A percentile compares a stretch with the other conserved stretches of the same genome.
phyloP scores from a whole-genome alignment of 2,113 vertebrate species.

The Toxotes chatareus region DNA sequence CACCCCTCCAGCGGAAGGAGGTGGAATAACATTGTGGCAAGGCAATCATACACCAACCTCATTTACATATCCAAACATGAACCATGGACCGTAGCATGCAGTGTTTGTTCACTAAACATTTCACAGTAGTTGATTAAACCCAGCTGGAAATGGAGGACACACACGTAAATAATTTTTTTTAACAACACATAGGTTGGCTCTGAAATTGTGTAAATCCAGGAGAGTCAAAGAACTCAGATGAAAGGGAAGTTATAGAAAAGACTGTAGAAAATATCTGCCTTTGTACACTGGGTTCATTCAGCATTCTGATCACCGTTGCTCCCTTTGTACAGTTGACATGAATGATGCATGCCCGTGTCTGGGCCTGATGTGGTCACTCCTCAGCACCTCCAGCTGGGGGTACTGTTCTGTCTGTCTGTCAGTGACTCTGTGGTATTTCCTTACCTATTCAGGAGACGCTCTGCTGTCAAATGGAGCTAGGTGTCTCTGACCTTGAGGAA shows the following conservation, averaged over 20 bases:
- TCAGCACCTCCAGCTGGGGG: constrained; percentile 55
- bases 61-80: constrained; percentile 80
- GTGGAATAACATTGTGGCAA: constrained; percentile 74
- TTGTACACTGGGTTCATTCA: constrained; percentile 7
- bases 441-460: constrained; percentile 38
- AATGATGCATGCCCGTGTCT: constrained; percentile 43
- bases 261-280: neutral
- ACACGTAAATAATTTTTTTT: neutral
- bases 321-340: constrained; percentile 22
- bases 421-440: constrained; percentile 21
- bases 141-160: constrained; percentile 20
- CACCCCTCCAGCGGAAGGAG: constrained; percentile 71
- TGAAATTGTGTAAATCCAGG: neutral
- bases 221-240: neutral
- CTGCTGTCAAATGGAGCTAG: constrained; percentile 49
- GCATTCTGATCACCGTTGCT: constrained; percentile 31
- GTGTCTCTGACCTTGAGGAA: constrained; percentile 62
- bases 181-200: neutral
- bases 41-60: constrained; percentile 72
- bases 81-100: constrained; percentile 67
- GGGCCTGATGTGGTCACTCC: constrained; percentile 1
- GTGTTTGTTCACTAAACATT: constrained; percentile 73
- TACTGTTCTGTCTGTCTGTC: constrained; percentile 52
- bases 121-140: constrained; percentile 56
- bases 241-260: neutral